These are phyloP conservation scores for Caenorhabditis becei DNA, from an alignment of 2,888 invertebrate species.

Conservation along the genomic window DNA sequence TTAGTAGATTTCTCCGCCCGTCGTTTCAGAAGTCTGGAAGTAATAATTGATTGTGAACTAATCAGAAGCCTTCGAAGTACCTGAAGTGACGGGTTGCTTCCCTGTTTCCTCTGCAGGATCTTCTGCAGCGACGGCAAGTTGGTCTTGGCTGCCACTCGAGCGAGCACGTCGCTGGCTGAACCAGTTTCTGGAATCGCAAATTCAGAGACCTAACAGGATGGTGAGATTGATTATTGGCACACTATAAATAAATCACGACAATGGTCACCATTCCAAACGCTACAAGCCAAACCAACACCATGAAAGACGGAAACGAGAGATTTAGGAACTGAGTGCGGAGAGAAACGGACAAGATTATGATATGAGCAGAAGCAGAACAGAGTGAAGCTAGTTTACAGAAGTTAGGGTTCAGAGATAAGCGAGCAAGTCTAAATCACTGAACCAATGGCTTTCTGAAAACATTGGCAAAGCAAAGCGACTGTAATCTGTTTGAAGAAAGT, in stretches of 20 bases:
- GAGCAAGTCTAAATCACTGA: too few species aligned
- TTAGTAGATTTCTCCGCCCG: slow-evolving; percentile 55
- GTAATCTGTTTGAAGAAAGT: too few species aligned
- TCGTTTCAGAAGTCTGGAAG: slow-evolving; percentile 54
- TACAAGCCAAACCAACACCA: slow-evolving; percentile 13
- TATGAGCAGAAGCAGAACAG: background rate
- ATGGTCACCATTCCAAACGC: background rate
- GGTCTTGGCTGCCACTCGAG: slow-evolving; percentile 40
- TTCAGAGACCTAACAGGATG: background rate
- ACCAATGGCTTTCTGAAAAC: too few species aligned
- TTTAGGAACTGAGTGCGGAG: slow-evolving; percentile 9
- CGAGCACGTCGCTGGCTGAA: slow-evolving; percentile 32
- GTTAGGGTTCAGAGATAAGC: background rate
- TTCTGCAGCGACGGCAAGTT: slow-evolving; percentile 54
- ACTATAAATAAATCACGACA: background rate
- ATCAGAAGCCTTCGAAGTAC: slow-evolving; percentile 13
- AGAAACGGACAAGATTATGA: background rate
- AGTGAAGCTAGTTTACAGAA: background rate
- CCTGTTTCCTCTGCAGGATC: slow-evolving; percentile 56
- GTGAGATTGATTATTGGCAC: background rate
- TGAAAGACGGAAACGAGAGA: slow-evolving; percentile 1
- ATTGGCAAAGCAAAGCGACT: too few species aligned
- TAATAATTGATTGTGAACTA: background rate
- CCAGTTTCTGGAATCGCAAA: slow-evolving; percentile 39
- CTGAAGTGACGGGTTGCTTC: slow-evolving; percentile 46